Evolutionary conservation across 2,113 vertebrate genomes (phyloP), one percentile per base, ranked within the genome.

Genomic region (Chionodraco myersi): DNA sequence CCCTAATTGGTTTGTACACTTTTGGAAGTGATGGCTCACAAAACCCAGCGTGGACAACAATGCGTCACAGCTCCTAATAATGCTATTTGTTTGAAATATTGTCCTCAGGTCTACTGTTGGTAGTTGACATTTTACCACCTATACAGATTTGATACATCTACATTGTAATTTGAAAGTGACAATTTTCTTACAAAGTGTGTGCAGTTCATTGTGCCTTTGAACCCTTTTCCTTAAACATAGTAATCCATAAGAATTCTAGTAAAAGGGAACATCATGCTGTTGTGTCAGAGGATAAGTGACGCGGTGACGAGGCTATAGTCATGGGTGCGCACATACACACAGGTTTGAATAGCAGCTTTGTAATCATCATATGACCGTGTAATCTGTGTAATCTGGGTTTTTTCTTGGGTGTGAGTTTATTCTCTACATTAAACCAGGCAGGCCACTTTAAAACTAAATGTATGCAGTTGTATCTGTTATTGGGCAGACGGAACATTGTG

Each of bases 1-100:
- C 51, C 26, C 63, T 90, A 89, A 90, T 87, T 88, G 88, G 67
- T 88, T 84, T 85, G 84, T 83, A 75, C 34, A 61, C 53, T 74
- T 71, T 66, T 73, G 62, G 57, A 76, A 61, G 44, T 69, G 23
- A 80, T 36, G 57, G 66, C 58, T 83, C 26, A 52, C 15, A 68
- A 26, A 41, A 63, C 54, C 21, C 21, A 44, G 57, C 9, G 1
- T 13, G 6, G 10, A 67, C 34, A 49, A 45, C 12, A 49, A 58
- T 66, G 26, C 5, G 5, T 26, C 15, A 3, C 15, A 41, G 53
- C 15, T 62, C 16, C 16, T 61, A 26, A 66, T 41, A 54, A 21
- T 53, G 4, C 4, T 36, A 51, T 75, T 63, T 70, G 23, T 53
- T 68, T 62, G 30, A 30, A 4, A 41, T 41, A 41, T 41, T 16